Conservation (phyloP, 2,113 vertebrate species). For the Eurypyga helias region DNA sequence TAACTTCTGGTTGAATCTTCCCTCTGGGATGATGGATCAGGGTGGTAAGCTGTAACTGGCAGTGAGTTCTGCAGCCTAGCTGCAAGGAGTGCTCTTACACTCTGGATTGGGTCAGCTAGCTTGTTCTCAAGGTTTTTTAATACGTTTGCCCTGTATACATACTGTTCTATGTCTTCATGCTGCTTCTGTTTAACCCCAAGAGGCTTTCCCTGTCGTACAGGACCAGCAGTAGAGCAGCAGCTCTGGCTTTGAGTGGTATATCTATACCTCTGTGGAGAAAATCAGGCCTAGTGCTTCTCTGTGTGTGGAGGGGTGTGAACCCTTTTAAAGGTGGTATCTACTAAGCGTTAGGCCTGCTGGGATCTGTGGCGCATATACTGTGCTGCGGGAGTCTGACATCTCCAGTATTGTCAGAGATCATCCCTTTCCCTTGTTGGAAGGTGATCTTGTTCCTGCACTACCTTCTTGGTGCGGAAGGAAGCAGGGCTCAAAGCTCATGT, state of each 20-base stretch:
- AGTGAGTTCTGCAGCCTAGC: neutral
- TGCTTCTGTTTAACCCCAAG: neutral
- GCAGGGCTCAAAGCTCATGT: neutral
- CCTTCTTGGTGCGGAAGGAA: neutral
- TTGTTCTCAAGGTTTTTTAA: neutral
- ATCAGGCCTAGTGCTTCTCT: neutral
- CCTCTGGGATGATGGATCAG: neutral
- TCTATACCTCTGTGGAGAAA: neutral
- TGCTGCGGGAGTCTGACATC: neutral
- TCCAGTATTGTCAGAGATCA: neutral
- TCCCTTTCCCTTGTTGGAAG: neutral
- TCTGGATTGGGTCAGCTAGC: neutral
- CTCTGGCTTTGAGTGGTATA: neutral
- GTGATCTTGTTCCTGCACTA: neutral
- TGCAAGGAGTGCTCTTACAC: neutral
- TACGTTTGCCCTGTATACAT: neutral
- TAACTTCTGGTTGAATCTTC: neutral
- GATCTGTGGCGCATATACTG: neutral
- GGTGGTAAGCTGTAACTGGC: neutral
- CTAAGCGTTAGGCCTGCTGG: neutral
- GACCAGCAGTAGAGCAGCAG: neutral
- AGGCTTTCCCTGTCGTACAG: neutral
- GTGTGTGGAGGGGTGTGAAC: neutral
- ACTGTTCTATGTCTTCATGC: neutral
- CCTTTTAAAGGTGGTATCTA: neutral